These are phyloP conservation scores for Ibidorhyncha struthersii DNA, from an alignment of 2,113 vertebrate genomes.

Conservation along the genomic window DNA sequence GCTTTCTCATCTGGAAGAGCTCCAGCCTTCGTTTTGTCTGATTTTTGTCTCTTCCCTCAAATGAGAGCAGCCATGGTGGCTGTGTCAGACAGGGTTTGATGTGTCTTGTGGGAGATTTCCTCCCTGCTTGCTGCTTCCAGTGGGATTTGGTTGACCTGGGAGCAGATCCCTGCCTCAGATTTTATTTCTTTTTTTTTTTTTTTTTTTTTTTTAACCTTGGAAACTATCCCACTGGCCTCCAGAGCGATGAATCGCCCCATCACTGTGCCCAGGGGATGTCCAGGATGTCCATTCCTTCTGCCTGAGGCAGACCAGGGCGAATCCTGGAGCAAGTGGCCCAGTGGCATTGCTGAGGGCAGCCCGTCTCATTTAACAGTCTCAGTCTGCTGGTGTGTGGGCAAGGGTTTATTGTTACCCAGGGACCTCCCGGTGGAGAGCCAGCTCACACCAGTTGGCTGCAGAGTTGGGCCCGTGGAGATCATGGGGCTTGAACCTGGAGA, in stretches of 20 bases:
- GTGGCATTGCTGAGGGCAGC: not conserved
- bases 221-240: not conserved
- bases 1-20: not conserved
- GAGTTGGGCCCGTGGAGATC: not conserved
- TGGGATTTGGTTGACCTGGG: not conserved
- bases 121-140: not conserved
- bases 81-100: not conserved
- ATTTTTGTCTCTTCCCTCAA: not conserved
- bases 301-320: not conserved
- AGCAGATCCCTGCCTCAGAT: not conserved
- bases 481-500: not conserved
- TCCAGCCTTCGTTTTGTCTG: not conserved
- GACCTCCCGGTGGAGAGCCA: not conserved
- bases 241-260: accelerated
- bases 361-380: not conserved
- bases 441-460: not conserved
- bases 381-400: not conserved
- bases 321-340: not conserved
- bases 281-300: not conserved
- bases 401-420: not conserved
- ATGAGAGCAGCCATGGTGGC: not conserved
- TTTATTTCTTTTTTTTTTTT: accelerated
- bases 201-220: not conserved
- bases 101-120: not conserved
- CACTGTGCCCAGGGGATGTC: too few relatives aligned